These are phyloP conservation scores for Aphaenogaster rudis DNA, from an alignment of 1,140 invertebrate genomes.

Conservation along the genomic window DNA sequence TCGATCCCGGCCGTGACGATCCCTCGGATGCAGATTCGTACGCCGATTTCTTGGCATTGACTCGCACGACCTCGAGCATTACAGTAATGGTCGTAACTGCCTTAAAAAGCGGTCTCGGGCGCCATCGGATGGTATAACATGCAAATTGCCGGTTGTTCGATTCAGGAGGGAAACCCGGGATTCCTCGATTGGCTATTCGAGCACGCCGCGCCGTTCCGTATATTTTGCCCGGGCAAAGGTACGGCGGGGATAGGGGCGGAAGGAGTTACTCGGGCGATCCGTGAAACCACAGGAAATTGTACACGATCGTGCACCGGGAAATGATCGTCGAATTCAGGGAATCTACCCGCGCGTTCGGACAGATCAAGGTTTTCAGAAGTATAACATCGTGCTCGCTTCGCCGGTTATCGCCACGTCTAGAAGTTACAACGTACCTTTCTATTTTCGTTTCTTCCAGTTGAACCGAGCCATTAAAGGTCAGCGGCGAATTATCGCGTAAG, in stretches of 20 bases:
- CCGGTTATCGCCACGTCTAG: background rate
- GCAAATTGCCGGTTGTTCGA: conserved; percentile 74
- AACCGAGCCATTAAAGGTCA: conserved; percentile 52
- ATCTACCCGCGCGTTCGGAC: conserved; percentile 33
- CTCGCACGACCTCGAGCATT: conserved; percentile 77
- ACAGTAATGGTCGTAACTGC: conserved; percentile 72
- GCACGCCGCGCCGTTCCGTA: conserved; percentile 35
- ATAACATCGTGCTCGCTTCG: conserved; percentile 14
- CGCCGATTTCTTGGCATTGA: conserved; percentile 71
- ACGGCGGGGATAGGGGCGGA: conserved; percentile 50
- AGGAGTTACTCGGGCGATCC: conserved; percentile 60
- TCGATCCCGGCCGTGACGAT: conserved; percentile 40
- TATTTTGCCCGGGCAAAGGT: conserved; percentile 5
- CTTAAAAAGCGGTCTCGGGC: conserved; percentile 75
- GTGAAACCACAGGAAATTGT: conserved; percentile 73
- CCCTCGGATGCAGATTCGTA: conserved; percentile 33
- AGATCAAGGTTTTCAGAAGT: conserved; percentile 45
- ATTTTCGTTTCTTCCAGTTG: conserved; percentile 52
- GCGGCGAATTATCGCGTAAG: conserved; percentile 32
- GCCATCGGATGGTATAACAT: conserved; percentile 71
- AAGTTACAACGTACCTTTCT: conserved; percentile 40
- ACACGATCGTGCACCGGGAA: conserved; percentile 69
- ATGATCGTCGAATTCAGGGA: conserved; percentile 54
- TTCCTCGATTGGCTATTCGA: conserved; percentile 63
- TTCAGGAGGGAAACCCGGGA: conserved; percentile 60